Conservation (phyloP, 2,797 vertebrate genomes). For the Sebastes diploproa region DNA sequence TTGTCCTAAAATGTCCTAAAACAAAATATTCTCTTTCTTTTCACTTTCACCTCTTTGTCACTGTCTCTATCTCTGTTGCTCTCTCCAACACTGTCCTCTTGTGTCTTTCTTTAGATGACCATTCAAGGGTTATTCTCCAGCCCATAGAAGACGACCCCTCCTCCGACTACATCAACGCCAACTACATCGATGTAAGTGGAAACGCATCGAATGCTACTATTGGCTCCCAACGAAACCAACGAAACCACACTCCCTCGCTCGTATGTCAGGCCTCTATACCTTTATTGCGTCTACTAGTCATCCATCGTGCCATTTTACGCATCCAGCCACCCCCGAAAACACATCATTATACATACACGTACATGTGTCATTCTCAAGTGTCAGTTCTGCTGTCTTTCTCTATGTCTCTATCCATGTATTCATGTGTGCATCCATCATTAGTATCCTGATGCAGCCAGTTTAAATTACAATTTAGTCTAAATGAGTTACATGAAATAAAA, state of each 20-base stretch:
- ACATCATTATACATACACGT: background rate
- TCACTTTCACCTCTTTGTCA: background rate
- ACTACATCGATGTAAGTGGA: conserved; percentile 99
- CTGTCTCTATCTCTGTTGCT: background rate
- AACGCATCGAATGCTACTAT: conserved; percentile 85
- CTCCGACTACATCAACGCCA: conserved; percentile 99
- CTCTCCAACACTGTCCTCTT: background rate
- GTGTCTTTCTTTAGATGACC: conserved; percentile 87
- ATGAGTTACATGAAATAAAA: background rate
- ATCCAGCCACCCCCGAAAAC: conserved; percentile 40
- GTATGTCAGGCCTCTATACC: conserved; percentile 88
- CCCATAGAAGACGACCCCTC: conserved; percentile 98
- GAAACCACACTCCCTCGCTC: conserved; percentile 86
- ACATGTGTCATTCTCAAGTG: conserved; percentile 26
- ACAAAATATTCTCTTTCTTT: background rate
- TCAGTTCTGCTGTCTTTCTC: conserved; percentile 8
- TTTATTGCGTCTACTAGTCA: conserved; percentile 79
- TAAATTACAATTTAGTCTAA: background rate
- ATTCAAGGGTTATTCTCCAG: conserved; percentile 98
- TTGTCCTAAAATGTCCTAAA: background rate
- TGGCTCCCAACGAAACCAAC: conserved; percentile 85
- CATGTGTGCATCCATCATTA: background rate
- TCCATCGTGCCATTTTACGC: conserved; percentile 59
- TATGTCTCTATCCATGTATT: conserved; percentile 7
- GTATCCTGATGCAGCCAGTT: background rate